Evolutionary conservation across 2,113 vertebrate genomes (phyloP).

Genomic region (Synchiropus splendidus): DNA sequence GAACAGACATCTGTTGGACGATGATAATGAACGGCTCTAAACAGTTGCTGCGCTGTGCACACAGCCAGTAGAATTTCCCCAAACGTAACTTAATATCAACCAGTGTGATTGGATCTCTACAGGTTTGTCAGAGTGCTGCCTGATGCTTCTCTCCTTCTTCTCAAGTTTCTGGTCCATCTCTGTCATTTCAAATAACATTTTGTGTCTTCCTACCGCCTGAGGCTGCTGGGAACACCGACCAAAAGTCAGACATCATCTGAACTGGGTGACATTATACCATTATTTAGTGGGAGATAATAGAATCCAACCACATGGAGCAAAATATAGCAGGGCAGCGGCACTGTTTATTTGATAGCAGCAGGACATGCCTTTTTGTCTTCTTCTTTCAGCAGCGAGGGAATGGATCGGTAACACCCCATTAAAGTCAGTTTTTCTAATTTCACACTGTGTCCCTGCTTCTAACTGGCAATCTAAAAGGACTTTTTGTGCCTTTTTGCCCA

Average conservation of each 20-base stretch:
- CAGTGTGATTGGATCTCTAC: constrained; percentile 1
- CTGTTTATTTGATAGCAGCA: no score
- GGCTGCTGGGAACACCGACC: constrained; percentile 24
- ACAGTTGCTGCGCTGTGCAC: background rate
- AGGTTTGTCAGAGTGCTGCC: constrained; percentile 13
- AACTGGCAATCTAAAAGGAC: background rate
- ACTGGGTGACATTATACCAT: constrained; percentile 22
- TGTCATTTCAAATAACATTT: constrained; percentile 27
- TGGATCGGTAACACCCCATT: no score
- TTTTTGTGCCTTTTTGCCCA: no score
- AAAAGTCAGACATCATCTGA: constrained; percentile 35
- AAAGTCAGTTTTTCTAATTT: background rate
- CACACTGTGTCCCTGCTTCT: background rate
- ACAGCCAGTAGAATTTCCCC: background rate
- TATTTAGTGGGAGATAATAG: constrained; percentile 42
- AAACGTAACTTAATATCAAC: constrained; percentile 14
- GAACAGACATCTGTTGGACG: constrained; percentile 14
- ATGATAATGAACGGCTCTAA: no score
- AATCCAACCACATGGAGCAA: constrained; percentile 23
- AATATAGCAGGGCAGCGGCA: background rate
- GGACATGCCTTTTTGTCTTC: no score
- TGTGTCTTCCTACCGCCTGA: constrained; percentile 18
- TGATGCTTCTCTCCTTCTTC: background rate
- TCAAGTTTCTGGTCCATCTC: constrained; percentile 11
- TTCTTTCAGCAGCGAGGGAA: no score